Base-by-base conservation (phyloP, 2,888 invertebrate genomes). In the Hypena proboscidalis region DNA sequence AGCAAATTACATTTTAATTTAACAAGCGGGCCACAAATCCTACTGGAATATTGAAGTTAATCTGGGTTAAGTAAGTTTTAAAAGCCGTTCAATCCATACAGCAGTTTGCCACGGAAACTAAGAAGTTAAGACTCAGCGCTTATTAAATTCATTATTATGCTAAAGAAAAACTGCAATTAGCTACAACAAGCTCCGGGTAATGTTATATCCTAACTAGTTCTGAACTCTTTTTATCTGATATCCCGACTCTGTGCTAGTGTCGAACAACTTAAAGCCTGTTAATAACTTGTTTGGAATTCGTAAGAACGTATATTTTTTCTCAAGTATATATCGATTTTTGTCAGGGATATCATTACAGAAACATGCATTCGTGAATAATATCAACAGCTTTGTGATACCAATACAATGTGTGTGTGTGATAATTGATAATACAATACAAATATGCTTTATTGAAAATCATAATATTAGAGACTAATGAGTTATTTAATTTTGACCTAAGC, bases 91-190 rank as follows among this genome's bases (percentile, higher is more conserved):
- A 68, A 69, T 70, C 59, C 46, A 50, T 49, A 67, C 63, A 67
- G 49, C 56, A 68, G 64, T 67, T 60, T 70, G 44, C 55, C 44
- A 51, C 59, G 49, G 58, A 40, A 68, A 56, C 64, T 63, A 52
- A 60, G 48, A 60, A 63, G 61, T 59, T 56, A 69, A 70, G 46
- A 57, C 56, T 48, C 30, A 62, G 63, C 46, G 63, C 66, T 73
- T 73, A 72, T 77, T 72, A 71, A 73, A 69, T 75, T 70, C 55
- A 74, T 74, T 71, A 69, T 53, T n/a, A 53, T 40, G 33, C 56
- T 46, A n/a, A 50, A 60, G 72, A 63, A 71, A 74, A 75, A 73
- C 62, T 67, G 65, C 66, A 72, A 75, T 75, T 75, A 72, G 68
- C 64, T 57, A 42, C 54, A 34, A 55, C 51, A 53, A 63, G 64